Evolutionary conservation across 2,888 invertebrate genomes (phyloP), one percentile per base, ranked within the genome.

Genomic region (Diogma glabrata): DNA sequence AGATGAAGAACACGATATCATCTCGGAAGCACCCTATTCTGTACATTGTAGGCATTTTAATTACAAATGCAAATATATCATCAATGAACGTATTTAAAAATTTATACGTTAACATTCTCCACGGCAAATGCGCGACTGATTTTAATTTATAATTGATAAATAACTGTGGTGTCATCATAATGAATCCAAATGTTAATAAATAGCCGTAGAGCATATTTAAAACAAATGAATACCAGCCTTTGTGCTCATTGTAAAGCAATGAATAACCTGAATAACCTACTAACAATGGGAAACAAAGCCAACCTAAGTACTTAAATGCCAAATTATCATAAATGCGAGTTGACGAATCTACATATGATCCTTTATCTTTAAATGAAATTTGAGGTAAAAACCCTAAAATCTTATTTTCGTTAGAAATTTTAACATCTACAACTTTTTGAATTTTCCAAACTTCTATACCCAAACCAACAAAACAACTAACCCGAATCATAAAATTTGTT

Each of bases 121-220:
- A 99, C 4, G 99, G 99, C 60, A 99, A 76, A 74, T 99, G 99
- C 9, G 99, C 99, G 2, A 99, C 97, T 16, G 96, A 97, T 67
- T 99, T 96, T 60, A 99, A 71, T 71, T 99, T 99, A 73, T 99
- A 99, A 74, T 99, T 99, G 60, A 99, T 99, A 67, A 99, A 99
- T 55, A 99, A 73, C 71, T 99, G 99, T 6, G 99, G 99, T n/a
- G 97, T 99, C 97, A 99, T 99, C 91, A 97, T 94, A 52, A 99
- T 99, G 68, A 99, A 99, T 54, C 99, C 95, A 69, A 99, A 99
- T 2, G 96, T 99, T 53, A 99, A 75, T 52, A 99, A 76, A 71
- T 95, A 99, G 51, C 99, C 97, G 71, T 99, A 99, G 54, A 97
- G 78, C 87, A 99, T 90, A 65, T 87, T 88, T 24, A 99, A 78